Evolutionary conservation across 1,140 invertebrate genomes (phyloP).

Genomic region (Dufourea novaeangliae): DNA sequence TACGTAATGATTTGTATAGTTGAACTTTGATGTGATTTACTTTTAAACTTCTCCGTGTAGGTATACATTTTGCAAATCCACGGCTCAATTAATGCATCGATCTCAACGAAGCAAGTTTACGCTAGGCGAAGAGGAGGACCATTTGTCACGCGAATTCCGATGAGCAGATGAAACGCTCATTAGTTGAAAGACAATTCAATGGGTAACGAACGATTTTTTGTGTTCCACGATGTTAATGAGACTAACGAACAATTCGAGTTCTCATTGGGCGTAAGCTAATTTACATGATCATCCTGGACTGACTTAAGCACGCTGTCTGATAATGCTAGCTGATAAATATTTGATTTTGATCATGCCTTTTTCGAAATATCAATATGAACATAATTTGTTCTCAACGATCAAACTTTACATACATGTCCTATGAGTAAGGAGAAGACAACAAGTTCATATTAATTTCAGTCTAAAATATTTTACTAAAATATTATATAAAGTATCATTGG

Average conservation of each 20-base stretch:
- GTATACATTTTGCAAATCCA: conserved; percentile 12
- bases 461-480: no score
- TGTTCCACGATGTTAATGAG: neutral
- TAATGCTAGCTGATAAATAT: neutral
- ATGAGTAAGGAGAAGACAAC: no score
- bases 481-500: no score
- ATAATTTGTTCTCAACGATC: no score
- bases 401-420: no score
- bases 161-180: conserved; percentile 46
- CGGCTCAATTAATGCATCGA: conserved; percentile 26
- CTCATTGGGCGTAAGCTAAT: conserved; percentile 23
- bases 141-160: conserved; percentile 40
- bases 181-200: conserved; percentile 37
- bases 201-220: neutral
- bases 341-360: neutral
- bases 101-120: conserved; percentile 27
- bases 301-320: neutral
- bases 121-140: conserved; percentile 9
- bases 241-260: conserved; percentile 4
- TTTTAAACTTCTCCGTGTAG: neutral
- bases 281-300: neutral
- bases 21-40: neutral
- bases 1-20: no score
- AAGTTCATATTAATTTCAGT: no score
- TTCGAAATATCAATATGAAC: no score